Conservation (phyloP, 2,888 invertebrate species). For the Argyresthia albistria region DNA sequence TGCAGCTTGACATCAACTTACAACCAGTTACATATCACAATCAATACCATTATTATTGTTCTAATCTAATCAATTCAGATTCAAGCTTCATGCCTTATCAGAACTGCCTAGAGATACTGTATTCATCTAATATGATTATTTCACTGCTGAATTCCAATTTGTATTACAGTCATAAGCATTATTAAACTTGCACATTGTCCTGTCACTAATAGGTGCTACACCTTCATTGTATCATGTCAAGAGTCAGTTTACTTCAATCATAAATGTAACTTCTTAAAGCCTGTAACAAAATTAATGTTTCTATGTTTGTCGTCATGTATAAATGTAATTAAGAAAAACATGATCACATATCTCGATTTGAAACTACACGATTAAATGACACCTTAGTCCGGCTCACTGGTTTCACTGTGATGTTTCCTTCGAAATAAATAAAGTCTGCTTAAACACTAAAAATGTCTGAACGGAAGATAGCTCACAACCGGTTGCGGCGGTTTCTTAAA, state of each 20-base stretch:
- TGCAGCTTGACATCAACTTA: background rate
- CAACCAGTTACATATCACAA: background rate
- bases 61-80: background rate
- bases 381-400: constrained; percentile 40
- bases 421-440: constrained; percentile 64
- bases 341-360: constrained; percentile 7
- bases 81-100: background rate
- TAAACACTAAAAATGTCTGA: constrained; percentile 62
- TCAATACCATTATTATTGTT: background rate
- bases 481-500: constrained; percentile 62
- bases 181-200: constrained; percentile 33
- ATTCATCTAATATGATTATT: background rate
- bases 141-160: constrained; percentile 5
- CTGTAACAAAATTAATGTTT: constrained; percentile 16
- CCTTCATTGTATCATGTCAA: background rate
- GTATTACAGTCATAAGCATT: constrained; percentile 53
- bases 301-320: constrained; percentile 1
- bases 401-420: constrained; percentile 57
- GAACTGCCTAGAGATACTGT: background rate
- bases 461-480: constrained; percentile 66
- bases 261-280: constrained; percentile 18
- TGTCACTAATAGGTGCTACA: constrained; percentile 26
- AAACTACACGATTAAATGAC: constrained; percentile 17
- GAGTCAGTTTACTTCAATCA: constrained; percentile 23
- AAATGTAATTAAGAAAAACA: constrained; percentile 11